These are phyloP conservation scores for Leptopilina syphax DNA, from an alignment of 2,888 invertebrate genomes.

Conservation along the genomic window DNA sequence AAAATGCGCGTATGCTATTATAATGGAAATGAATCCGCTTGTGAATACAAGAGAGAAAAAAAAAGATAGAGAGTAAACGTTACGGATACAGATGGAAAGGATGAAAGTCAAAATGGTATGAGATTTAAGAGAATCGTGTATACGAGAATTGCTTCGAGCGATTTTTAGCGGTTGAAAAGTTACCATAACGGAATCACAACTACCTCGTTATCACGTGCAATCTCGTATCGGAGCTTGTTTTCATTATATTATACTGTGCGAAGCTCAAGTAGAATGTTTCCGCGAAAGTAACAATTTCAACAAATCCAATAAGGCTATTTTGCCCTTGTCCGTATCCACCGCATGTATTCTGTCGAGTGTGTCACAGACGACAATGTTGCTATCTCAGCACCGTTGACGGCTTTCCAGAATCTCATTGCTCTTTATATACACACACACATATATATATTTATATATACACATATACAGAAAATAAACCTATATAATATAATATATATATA, in stretches of 20 bases:
- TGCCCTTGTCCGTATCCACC: slow-evolving; percentile 44
- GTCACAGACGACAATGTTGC: slow-evolving; percentile 46
- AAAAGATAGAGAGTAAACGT: too few relatives aligned
- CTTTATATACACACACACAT: slow-evolving; percentile 49
- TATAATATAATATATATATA: too few relatives aligned
- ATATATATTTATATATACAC: too few relatives aligned
- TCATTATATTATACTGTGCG: slow-evolving; percentile 46
- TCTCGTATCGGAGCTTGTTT: slow-evolving; percentile 37
- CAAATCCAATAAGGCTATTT: slow-evolving; percentile 56
- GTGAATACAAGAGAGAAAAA: slow-evolving; percentile 1
- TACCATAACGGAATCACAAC: slow-evolving; percentile 30
- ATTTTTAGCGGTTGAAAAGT: slow-evolving; percentile 38
- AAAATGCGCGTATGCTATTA: slow-evolving; percentile 10
- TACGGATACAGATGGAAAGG: too few relatives aligned
- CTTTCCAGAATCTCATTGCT: slow-evolving; percentile 58
- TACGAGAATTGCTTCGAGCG: slow-evolving; percentile 24
- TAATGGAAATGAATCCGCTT: slow-evolving; percentile 10
- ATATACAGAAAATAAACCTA: too few relatives aligned
- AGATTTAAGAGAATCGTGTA: slow-evolving; percentile 26
- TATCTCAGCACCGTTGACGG: slow-evolving; percentile 49
- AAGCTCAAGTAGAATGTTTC: slow-evolving; percentile 44
- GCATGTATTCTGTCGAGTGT: slow-evolving; percentile 45
- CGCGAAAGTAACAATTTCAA: slow-evolving; percentile 60
- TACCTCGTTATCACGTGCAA: slow-evolving; percentile 50
- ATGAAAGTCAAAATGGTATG: not conserved